phyloP scores from a whole-genome alignment of 2,113 vertebrate genomes.

The Archilochus colubris region DNA sequence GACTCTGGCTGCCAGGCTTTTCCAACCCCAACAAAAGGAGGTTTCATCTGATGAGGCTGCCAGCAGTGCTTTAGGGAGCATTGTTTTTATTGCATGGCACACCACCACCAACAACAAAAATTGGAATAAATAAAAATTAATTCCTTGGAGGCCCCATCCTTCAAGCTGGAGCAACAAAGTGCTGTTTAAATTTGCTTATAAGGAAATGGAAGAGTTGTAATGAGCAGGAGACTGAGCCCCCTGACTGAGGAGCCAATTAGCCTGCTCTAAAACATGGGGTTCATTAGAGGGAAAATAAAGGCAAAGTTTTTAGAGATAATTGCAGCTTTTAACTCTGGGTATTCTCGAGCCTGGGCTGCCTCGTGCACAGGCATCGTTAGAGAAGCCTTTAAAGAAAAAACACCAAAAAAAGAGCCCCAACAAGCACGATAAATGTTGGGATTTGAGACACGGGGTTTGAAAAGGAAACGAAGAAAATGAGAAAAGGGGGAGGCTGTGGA shows the following conservation, averaged over 20 bases:
- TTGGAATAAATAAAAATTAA: not conserved
- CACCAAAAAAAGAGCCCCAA: slow-evolving; percentile 19
- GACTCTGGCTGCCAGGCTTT: slow-evolving; percentile 32
- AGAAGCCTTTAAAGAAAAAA: slow-evolving; percentile 60
- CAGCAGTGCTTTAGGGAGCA: not conserved
- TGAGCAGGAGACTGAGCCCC: slow-evolving; percentile 66
- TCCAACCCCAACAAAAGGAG: slow-evolving; percentile 27
- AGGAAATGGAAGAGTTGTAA: slow-evolving; percentile 65
- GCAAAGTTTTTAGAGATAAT: slow-evolving; percentile 77
- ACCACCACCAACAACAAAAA: not conserved
- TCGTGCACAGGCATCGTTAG: slow-evolving; percentile 76
- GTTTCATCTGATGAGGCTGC: not conserved
- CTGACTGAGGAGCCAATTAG: slow-evolving; percentile 75
- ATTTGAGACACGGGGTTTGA: not conserved
- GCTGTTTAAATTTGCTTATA: slow-evolving; percentile 72
- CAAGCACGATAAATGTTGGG: not conserved
- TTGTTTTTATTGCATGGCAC: not conserved
- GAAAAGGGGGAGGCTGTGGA: no score
- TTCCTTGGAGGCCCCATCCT: not conserved
- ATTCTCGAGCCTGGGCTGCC: slow-evolving; percentile 58
- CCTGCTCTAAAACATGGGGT: slow-evolving; percentile 68
- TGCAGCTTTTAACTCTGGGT: slow-evolving; percentile 73
- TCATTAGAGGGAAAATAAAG: slow-evolving; percentile 75
- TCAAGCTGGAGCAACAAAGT: not conserved
- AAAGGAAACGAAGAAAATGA: no score